Evolutionary conservation across 2,797 vertebrate genomes (phyloP).

Genomic region (Buphagus erythrorhynchus): DNA sequence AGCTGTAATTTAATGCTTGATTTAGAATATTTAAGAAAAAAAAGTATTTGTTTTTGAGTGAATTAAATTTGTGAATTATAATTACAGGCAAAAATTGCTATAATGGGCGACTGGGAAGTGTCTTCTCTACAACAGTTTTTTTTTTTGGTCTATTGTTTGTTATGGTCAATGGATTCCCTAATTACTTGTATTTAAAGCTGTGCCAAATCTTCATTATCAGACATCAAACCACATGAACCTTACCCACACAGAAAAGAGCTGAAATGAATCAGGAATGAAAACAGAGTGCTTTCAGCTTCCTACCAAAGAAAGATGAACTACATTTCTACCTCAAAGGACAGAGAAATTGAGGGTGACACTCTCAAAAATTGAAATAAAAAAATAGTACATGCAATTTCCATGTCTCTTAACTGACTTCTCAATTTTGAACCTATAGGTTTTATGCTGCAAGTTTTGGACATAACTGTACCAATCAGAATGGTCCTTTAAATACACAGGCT

Average conservation of each 20-base stretch:
- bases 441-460: background rate
- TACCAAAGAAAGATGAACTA: background rate
- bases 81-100: background rate
- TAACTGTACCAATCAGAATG: background rate
- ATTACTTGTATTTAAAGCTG: constrained; percentile 38
- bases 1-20: constrained; percentile 49
- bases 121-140: background rate
- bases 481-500: background rate
- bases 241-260: background rate
- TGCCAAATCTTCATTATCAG: constrained; percentile 6
- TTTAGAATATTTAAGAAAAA: constrained; percentile 32
- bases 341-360: accelerated
- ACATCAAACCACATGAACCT: background rate
- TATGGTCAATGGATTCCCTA: constrained; percentile 29
- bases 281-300: background rate
- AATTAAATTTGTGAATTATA: constrained; percentile 21
- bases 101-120: background rate
- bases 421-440: background rate
- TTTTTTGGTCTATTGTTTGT: constrained; percentile 34
- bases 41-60: background rate
- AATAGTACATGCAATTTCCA: background rate
- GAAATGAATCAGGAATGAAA: constrained; percentile 3
- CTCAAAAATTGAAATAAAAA: background rate
- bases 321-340: background rate
- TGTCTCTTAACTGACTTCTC: background rate